These are phyloP conservation scores for Linyphia triangularis DNA, from an alignment of 2,888 invertebrate species.

Conservation along the genomic window DNA sequence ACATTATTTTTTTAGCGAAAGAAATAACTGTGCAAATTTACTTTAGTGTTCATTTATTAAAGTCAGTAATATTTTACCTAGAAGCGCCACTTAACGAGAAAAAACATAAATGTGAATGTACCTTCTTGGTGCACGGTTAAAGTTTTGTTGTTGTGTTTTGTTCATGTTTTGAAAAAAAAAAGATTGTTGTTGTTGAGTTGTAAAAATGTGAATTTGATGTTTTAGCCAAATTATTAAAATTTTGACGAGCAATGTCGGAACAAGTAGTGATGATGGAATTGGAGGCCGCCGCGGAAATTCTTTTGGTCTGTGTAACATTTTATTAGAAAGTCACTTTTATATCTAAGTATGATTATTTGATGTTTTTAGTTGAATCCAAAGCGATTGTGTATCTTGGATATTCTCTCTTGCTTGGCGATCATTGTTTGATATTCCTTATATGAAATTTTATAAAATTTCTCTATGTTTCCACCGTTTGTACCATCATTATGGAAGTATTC, in stretches of 20 bases:
- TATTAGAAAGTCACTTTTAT: too few relatives aligned
- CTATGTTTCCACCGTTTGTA: too few relatives aligned
- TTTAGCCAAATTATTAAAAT: neutral
- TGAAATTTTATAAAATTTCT: too few relatives aligned
- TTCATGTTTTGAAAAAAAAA: neutral
- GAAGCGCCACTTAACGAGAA: neutral
- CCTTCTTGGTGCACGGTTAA: neutral
- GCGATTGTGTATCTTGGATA: too few relatives aligned
- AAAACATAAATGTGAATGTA: neutral
- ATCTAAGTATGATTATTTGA: too few relatives aligned
- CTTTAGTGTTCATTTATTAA: too few relatives aligned
- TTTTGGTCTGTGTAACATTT: slow-evolving; percentile 41
- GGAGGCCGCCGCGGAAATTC: slow-evolving; percentile 60
- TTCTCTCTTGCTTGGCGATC: too few relatives aligned
- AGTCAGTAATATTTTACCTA: too few relatives aligned
- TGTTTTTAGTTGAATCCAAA: too few relatives aligned
- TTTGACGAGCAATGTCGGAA: slow-evolving; percentile 24
- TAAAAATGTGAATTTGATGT: neutral
- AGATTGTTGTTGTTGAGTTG: slow-evolving; percentile 19
- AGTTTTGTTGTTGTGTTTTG: neutral
- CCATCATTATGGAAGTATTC: too few relatives aligned
- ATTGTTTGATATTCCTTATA: too few relatives aligned
- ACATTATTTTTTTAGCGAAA: neutral
- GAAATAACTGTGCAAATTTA: neutral
- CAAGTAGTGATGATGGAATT: slow-evolving; percentile 56